Evolutionary conservation across 2,113 vertebrate genomes (phyloP), one percentile per base, ranked within the genome.

Genomic region (Merops nubicus): DNA sequence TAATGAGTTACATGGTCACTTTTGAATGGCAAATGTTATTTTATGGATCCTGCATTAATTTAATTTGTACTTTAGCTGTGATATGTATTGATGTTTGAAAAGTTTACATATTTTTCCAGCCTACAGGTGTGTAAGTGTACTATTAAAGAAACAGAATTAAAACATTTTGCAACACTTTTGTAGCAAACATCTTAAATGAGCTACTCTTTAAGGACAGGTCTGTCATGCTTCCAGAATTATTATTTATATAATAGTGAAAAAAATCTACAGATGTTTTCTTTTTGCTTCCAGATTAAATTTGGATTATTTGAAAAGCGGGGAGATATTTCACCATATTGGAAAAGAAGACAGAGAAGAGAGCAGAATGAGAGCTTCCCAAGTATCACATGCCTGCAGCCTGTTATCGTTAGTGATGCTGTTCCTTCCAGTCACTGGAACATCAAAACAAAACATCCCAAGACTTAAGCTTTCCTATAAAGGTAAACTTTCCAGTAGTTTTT

Each of bases 381-480:
- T 93, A 60, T 96, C 96, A 67, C 96, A 95, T 93, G 92, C 95
- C 67, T 95, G 97, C 93, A 91, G 97, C 81, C 54, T 97, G 73
- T 89, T 99, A 78, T 97, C 98, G 72, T 96, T 98, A 93, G 90
- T 96, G 31, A 95, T 98, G 89, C 85, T 99, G 62, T 97, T 98
- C 90, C 91, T 99, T 84, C 98, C 98, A 60, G 93, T 98, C 93
- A 98, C 76, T 91, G 97, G 98, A 88, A 98, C 94, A 6, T 97
- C 98, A 96, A 99, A 98, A 97, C 99, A 99, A 98, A 99, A 98
- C 92, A 96, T 99, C 82, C 99, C 99, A 76, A 98, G 99, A 80
- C 98, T 99, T 93, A 99, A 98, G 95, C 98, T 99, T 86, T 98
- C 98, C 94, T 98, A 99, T 95, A 99, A 98, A 99, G 99, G 99